Conservation (phyloP, 2,888 invertebrate species). For the Watsonalla binaria region DNA sequence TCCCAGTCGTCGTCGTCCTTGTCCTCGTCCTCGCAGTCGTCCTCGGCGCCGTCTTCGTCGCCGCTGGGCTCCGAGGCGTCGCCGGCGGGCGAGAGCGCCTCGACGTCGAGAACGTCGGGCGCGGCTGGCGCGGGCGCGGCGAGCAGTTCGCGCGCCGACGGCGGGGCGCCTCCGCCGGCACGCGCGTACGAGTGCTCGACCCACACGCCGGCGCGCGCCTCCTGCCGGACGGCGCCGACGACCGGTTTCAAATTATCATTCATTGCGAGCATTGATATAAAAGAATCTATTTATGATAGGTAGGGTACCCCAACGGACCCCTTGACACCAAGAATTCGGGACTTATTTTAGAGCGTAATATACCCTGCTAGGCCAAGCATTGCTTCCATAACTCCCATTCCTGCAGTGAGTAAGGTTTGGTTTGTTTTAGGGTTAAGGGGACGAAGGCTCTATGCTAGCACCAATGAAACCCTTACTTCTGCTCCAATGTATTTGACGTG, state of each 20-base stretch:
- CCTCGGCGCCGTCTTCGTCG: slow-evolving; percentile 11
- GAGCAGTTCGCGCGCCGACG: slow-evolving; percentile 23
- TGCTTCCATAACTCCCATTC: no score
- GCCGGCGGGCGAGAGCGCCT: slow-evolving; percentile 7
- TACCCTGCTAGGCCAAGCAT: no score
- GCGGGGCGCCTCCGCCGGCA: slow-evolving; percentile 30
- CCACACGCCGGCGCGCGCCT: slow-evolving; percentile 23
- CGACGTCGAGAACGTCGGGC: slow-evolving; percentile 15
- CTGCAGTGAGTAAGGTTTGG: no score
- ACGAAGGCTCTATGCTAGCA: no score
- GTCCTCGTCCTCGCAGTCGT: slow-evolving; percentile 8
- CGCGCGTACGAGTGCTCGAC: slow-evolving; percentile 21
- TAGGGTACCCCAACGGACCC: no score
- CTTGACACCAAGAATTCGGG: no score
- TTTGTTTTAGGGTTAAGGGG: no score
- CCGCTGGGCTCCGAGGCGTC: slow-evolving; percentile 14
- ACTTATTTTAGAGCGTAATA: no score
- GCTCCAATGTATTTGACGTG: no score
- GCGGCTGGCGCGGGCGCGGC: slow-evolving; percentile 16
- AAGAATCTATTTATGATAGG: no score
- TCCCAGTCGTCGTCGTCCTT: slow-evolving; percentile 37
- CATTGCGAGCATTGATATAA: no score
- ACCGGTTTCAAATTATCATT: background rate
- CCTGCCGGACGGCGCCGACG: background rate
- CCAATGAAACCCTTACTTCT: no score